Evolutionary conservation across 2,888 invertebrate species (phyloP), one percentile per base, ranked within the genome.

Genomic region (Poecilus cupreus): DNA sequence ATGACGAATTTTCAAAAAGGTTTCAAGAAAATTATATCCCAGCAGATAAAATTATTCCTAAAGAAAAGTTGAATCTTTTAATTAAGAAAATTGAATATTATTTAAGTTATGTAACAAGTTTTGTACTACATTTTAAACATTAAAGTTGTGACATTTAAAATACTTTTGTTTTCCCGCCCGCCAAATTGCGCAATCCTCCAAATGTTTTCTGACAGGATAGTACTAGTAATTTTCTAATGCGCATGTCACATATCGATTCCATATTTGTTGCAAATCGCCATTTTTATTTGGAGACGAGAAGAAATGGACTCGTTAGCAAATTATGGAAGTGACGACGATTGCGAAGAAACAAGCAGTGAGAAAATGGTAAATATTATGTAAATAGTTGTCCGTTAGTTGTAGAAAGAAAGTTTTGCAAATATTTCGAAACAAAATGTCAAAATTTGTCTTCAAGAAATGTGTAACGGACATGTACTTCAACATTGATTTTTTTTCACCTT

Each of bases 251-350:
- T 22, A 60, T 72, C 10, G 72, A 72, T 72, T 46, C n/a, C 32
- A 13, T 11, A 8, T 18, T 51, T 18, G 11, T 3, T 51, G 51
- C 26, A 60, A 24, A 68, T 70, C 54, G 80, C 80, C 80, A 80
- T 80, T 60, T 80, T 80, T 57, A 57, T n/a, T 54, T 74, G 46
- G 82, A 60, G 24, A 51, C 20, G 46, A 74, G 26, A 78, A 77
- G 37, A 85, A 83, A 96, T 96, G 96, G 94, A 96, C 89, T 94
- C 94, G 64, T 90, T 96, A 82, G 92, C 94, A 83, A 94, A 93
- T 87, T 96, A 96, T 87, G 94, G 93, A 83, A 96, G 95, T 88
- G 96, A 95, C 86, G 95, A 95, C 85, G 95, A 95, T 83, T 92
- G 91, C 85, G 93, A 94, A 51, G 90, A 89, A 75, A 60, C 22